Conservation (phyloP, 2,797 vertebrate genomes). For the Erethizon dorsatum region DNA sequence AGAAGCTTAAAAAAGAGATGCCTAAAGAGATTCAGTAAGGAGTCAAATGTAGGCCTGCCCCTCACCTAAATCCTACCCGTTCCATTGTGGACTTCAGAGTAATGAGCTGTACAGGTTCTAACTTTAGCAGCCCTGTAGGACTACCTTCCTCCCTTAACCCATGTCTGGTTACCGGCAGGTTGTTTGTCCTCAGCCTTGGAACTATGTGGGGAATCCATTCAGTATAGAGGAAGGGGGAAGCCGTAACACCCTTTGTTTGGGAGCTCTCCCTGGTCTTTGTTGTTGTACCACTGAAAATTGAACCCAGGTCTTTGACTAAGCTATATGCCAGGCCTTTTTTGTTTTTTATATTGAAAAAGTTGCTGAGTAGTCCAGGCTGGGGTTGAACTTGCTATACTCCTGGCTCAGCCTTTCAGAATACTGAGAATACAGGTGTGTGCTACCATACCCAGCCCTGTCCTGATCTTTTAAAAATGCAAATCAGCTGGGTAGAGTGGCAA, state of each 20-base stretch:
- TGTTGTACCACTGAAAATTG: too few relatives aligned
- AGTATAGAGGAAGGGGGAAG: background rate
- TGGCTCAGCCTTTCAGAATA: background rate
- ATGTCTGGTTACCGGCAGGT: too few relatives aligned
- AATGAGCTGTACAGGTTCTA: background rate
- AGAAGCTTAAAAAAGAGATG: background rate
- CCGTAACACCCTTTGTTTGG: background rate
- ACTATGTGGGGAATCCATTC: background rate
- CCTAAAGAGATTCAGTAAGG: background rate
- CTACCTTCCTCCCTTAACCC: background rate
- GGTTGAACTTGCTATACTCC: too few relatives aligned
- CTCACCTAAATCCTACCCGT: background rate
- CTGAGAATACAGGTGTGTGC: background rate
- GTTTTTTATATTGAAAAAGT: too few relatives aligned
- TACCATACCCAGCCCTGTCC: too few relatives aligned
- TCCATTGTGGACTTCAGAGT: background rate
- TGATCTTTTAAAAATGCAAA: too few relatives aligned
- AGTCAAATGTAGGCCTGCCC: background rate
- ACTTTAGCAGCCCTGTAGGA: background rate
- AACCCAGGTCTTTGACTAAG: conserved; percentile 1
- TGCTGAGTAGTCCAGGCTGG: too few relatives aligned
- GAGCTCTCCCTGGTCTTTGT: background rate
- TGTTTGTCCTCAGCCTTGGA: background rate
- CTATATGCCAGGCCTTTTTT: too few relatives aligned
- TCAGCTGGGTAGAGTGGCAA: too few relatives aligned